Evolutionary conservation across 53 echinoderm and acorn worm species (phyloP), one percentile per base, ranked within the genome.

Genomic region (Henricia sp.): DNA sequence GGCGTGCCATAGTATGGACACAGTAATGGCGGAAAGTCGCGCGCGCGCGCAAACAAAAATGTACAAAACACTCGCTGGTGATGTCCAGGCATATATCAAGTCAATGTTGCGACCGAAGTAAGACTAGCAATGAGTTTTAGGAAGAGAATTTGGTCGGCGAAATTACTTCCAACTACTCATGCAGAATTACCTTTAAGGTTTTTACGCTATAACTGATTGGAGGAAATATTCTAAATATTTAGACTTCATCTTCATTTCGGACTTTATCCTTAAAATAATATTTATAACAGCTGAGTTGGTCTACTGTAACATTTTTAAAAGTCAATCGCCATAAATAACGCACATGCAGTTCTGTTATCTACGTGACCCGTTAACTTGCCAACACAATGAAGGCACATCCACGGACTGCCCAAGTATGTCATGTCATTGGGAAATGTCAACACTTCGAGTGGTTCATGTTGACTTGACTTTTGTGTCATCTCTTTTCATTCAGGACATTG

Each of bases 341-440:
- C 9, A 63, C 30, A n/a, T n/a, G n/a, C 32, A 33, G 63, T 63
- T 63, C 32, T 35, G 35, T 63, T 33, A 34, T 63, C 63, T 30
- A 34, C 63, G 63, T 63, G 63, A 63, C 63, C 63, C 63, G 63
- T 63, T 63, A 33, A 33, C 33, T 34, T 33, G 32, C 26, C 35
- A 20, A 26, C 17, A 3, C 32, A 63, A 17, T 32, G 16, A 34
- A n/a, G n/a, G n/a, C n/a, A n/a, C n/a, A n/a, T n/a, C n/a, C 63
- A 32, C 30, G 2, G 32, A 17, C 30, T 34, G 16, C 58, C 56
- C 8, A 56, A 56, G 56, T 56, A 56, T 56, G 56, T 56, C 56
- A 56, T 56, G 56, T 56, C 63, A 63, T 14, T 32, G 19, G 35
- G 35, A 63, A 20, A 63, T 14, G 16, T 63, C 63, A 63, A 34